These are phyloP conservation scores for Bovichtus variegatus DNA, from an alignment of 2,797 vertebrate species.

Conservation along the genomic window DNA sequence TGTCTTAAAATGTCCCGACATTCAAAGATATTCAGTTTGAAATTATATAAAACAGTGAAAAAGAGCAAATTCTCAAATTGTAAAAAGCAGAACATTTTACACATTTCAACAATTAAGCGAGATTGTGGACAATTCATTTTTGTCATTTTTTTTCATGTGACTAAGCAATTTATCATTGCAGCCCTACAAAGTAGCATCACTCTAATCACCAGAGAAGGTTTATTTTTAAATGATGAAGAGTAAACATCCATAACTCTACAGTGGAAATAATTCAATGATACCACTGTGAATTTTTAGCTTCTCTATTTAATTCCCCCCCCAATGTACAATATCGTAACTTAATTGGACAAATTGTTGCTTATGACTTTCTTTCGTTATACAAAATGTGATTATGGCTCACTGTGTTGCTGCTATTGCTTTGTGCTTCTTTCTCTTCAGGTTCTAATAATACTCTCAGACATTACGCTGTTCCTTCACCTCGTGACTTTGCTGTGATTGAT, in stretches of 20 bases:
- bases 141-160: background rate
- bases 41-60: background rate
- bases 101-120: background rate
- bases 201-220: background rate
- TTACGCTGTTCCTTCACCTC: background rate
- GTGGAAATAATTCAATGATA: background rate
- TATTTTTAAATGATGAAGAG: background rate
- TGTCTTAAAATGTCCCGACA: background rate
- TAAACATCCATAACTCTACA: background rate
- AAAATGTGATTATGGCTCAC: background rate
- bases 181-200: no score
- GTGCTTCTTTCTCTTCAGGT: constrained; percentile 1
- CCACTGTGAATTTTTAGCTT: background rate
- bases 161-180: background rate
- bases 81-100: background rate
- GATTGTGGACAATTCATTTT: background rate
- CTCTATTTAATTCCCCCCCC: background rate
- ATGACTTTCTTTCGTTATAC: background rate
- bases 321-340: constrained; percentile 19
- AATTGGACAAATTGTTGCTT: background rate
- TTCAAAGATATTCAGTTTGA: background rate
- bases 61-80: background rate
- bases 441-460: constrained; percentile 52
- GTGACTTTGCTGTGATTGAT: constrained; percentile 28
- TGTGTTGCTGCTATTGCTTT: background rate